Conservation (phyloP, 2,113 vertebrate genomes). For the Rhinichthys klamathensis region DNA sequence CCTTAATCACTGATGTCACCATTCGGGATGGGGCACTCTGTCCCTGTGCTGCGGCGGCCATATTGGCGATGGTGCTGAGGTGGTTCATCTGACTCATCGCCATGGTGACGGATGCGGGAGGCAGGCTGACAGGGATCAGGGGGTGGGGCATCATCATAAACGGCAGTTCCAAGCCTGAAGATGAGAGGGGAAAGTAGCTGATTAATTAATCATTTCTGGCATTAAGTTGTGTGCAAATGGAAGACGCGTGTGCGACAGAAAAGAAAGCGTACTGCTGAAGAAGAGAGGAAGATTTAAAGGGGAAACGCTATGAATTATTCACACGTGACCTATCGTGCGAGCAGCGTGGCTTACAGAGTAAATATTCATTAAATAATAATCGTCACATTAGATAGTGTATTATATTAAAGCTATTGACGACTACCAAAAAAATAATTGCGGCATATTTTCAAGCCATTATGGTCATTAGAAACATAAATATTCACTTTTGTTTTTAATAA, state of each 20-base stretch:
- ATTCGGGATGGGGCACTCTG: constrained; percentile 94
- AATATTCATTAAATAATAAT: constrained; percentile 51
- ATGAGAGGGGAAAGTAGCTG: constrained; percentile 61
- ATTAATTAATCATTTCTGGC: constrained; percentile 67
- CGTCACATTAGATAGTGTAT: constrained; percentile 40
- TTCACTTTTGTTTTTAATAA: constrained; percentile 68
- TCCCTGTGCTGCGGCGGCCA: constrained; percentile 97
- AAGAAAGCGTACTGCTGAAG: not conserved
- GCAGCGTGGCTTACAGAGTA: constrained; percentile 10
- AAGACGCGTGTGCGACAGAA: constrained; percentile 13
- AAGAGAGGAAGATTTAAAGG: constrained; percentile 32
- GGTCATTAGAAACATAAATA: constrained; percentile 69
- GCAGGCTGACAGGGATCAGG: constrained; percentile 98
- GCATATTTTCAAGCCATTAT: constrained; percentile 48
- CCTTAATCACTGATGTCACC: constrained; percentile 99
- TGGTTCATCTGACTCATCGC: constrained; percentile 99
- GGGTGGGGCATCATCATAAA: constrained; percentile 99
- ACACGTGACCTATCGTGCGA: constrained; percentile 11
- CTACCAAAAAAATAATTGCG: not conserved
- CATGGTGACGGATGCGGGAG: constrained; percentile 99
- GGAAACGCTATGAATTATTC: constrained; percentile 33
- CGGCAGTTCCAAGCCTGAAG: constrained; percentile 94
- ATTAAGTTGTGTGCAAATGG: constrained; percentile 48
- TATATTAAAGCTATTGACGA: not conserved
- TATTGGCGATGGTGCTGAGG: constrained; percentile 98